Conservation (phyloP, 2,113 vertebrate genomes). For the Centropristis striata region DNA sequence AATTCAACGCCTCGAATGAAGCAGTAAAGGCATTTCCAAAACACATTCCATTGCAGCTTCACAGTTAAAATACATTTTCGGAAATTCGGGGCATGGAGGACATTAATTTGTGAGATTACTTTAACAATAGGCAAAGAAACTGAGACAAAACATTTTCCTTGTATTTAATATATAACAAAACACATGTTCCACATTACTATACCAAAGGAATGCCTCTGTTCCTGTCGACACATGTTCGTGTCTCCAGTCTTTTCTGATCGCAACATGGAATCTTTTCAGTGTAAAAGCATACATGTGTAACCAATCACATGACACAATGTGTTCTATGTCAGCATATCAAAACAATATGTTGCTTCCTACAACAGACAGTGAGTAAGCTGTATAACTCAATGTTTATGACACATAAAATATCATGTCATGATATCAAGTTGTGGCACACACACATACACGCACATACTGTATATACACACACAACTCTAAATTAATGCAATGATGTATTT, state of each 20-base stretch:
- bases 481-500: constrained; percentile 18
- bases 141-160: constrained; percentile 46
- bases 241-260: constrained; percentile 50
- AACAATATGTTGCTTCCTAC: constrained; percentile 41
- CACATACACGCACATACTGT: constrained; percentile 16
- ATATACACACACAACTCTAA: constrained; percentile 21
- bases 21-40: constrained; percentile 33
- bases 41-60: not conserved
- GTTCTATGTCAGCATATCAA: constrained; percentile 47
- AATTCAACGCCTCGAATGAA: constrained; percentile 5
- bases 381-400: constrained; percentile 45
- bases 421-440: constrained; percentile 9
- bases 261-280: constrained; percentile 58
- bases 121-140: constrained; percentile 48
- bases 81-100: not conserved
- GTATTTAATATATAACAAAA: constrained; percentile 78
- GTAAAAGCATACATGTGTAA: constrained; percentile 61
- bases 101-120: constrained; percentile 25
- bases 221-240: constrained; percentile 52
- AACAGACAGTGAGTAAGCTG: constrained; percentile 45
- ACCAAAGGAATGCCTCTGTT: constrained; percentile 71
- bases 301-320: constrained; percentile 56
- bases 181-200: constrained; percentile 67
- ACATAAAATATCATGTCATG: constrained; percentile 31
- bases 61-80: not conserved